These are phyloP conservation scores for Thysanoteuthis rhombus DNA, from an alignment of 2,888 invertebrate species.

Conservation along the genomic window DNA sequence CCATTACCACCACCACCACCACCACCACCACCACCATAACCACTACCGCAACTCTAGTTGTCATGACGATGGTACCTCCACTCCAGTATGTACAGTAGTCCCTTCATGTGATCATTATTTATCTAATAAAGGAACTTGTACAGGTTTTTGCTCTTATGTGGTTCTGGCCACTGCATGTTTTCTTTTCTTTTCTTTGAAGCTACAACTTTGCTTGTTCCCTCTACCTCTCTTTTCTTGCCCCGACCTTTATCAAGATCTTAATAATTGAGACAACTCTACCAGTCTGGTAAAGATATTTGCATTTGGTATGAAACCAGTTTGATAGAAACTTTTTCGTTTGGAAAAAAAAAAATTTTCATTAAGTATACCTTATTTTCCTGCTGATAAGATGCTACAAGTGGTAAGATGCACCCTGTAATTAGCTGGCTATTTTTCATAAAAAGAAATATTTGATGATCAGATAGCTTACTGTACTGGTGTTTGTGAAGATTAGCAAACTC, in stretches of 20 bases:
- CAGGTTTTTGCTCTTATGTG: slow-evolving; percentile 32
- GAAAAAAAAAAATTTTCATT: too few relatives aligned
- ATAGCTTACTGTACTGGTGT: too few relatives aligned
- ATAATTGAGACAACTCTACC: too few relatives aligned
- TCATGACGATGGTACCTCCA: slow-evolving; percentile 40
- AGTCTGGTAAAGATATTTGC: too few relatives aligned
- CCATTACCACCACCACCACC: slow-evolving; percentile 1
- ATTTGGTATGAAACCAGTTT: too few relatives aligned
- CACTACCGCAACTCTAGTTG: slow-evolving; percentile 37
- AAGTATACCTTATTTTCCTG: too few relatives aligned
- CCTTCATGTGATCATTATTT: slow-evolving; percentile 63
- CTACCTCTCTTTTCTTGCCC: background rate
- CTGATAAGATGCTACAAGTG: too few relatives aligned
- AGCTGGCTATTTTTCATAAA: too few relatives aligned
- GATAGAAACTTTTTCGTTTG: too few relatives aligned
- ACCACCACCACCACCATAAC: background rate
- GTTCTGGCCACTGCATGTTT: background rate
- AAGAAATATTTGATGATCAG: too few relatives aligned
- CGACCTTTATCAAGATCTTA: background rate
- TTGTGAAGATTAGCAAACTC: too few relatives aligned
- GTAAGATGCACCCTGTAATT: too few relatives aligned
- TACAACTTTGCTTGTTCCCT: background rate
- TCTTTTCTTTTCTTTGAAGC: background rate
- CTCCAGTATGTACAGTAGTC: slow-evolving; percentile 58
- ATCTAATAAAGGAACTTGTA: slow-evolving; percentile 58